Percentiles rank a stretch among this genome's conserved stretches.
These are phyloP conservation scores for Calyptomena viridis DNA, from an alignment of 2,113 vertebrate species.

Conservation along the genomic window DNA sequence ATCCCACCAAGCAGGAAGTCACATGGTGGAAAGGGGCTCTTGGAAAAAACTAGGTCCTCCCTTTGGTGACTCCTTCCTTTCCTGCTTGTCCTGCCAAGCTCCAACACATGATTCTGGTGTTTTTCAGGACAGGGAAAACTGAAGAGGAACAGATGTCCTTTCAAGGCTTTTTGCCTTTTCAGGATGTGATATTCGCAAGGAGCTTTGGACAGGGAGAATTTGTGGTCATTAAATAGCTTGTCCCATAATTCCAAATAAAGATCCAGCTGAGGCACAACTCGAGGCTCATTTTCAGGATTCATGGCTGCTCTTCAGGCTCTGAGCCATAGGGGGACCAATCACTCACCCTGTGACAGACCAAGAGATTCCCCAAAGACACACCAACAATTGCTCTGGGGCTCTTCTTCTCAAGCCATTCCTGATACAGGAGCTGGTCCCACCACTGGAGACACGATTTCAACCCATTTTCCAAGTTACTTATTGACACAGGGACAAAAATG, in stretches of 20 bases:
- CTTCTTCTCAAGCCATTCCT: background rate
- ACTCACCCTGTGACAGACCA: background rate
- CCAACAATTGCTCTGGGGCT: background rate
- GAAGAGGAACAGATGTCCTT: background rate
- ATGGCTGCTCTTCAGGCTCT: background rate
- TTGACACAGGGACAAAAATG: background rate
- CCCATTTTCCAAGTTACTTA: background rate
- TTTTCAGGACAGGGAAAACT: background rate
- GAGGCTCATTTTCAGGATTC: accelerated
- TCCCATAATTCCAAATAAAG: background rate
- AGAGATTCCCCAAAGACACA: background rate
- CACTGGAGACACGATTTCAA: background rate
- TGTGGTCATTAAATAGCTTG: background rate
- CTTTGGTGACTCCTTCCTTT: background rate
- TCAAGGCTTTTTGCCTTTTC: background rate
- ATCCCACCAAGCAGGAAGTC: background rate
- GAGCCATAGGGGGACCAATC: background rate
- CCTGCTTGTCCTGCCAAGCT: background rate
- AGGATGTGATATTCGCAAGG: background rate
- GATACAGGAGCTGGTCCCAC: background rate
- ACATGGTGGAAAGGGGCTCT: accelerated
- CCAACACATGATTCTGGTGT: accelerated
- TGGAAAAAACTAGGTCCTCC: background rate
- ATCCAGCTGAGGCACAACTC: background rate
- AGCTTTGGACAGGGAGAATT: background rate